Percentiles rank a stretch among this genome's conserved stretches.
phyloP scores from a whole-genome alignment of 2,888 invertebrate genomes.

The Linyphia triangularis region DNA sequence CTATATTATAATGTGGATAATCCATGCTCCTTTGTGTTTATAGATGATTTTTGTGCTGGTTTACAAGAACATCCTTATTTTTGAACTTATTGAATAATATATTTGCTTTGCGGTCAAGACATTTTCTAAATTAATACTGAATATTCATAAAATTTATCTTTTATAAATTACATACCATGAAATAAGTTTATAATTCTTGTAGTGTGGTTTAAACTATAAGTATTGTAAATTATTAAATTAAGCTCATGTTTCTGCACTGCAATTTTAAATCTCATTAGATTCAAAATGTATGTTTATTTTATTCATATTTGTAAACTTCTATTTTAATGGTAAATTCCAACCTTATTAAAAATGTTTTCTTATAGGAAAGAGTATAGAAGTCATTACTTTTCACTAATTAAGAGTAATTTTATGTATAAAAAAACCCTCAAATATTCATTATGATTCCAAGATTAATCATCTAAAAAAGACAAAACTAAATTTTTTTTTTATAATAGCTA shows the following conservation, averaged over 20 bases:
- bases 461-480: too few relatives aligned
- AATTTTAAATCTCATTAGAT: constrained; percentile 50
- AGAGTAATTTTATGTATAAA: too few relatives aligned
- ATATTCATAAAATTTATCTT: not conserved
- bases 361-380: not conserved
- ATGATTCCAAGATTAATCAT: too few relatives aligned
- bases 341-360: not conserved
- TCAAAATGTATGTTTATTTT: constrained; percentile 3
- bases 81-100: not conserved
- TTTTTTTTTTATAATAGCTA: too few relatives aligned
- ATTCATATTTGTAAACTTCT: not conserved
- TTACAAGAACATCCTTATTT: constrained; percentile 9
- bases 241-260: constrained; percentile 61
- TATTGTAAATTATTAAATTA: constrained; percentile 55
- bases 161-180: not conserved
- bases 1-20: not conserved
- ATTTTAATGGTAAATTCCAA: not conserved
- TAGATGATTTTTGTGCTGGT: constrained; percentile 16
- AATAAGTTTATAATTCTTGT: not conserved
- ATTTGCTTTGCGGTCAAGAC: not conserved
- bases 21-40: not conserved
- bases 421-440: too few relatives aligned
- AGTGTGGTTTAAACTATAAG: not conserved
- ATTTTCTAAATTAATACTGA: not conserved
- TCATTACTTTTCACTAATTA: not conserved